Conservation (phyloP, 64 coral and sea anemone species). For the Actinia tenebrosa region DNA sequence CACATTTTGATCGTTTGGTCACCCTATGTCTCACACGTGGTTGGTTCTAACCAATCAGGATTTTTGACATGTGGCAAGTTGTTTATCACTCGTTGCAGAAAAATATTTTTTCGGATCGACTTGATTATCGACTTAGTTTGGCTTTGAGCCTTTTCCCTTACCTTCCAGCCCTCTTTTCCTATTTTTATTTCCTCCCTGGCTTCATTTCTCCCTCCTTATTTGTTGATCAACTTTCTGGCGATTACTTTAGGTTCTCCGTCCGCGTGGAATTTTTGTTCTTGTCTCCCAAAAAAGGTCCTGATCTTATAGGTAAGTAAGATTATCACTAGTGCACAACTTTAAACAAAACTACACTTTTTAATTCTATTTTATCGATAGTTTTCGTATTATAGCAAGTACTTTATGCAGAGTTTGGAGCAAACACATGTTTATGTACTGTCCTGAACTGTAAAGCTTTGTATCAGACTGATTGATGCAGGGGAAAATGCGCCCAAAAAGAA, state of each 20-base stretch:
- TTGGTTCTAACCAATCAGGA: slow-evolving; percentile 4
- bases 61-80: slow-evolving; percentile 29
- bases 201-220: slow-evolving; percentile 25
- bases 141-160: slow-evolving; percentile 25
- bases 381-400: neutral
- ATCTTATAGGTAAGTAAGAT: neutral
- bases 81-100: slow-evolving; percentile 36
- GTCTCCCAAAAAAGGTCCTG: neutral
- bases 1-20: slow-evolving; percentile 18
- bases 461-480: neutral
- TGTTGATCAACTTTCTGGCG: slow-evolving; percentile 15
- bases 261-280: slow-evolving; percentile 8
- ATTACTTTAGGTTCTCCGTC: slow-evolving; percentile 5
- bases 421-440: neutral
- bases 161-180: slow-evolving; percentile 25
- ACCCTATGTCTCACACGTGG: slow-evolving; percentile 20
- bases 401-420: neutral
- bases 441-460: neutral
- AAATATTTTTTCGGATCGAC: slow-evolving; percentile 23
- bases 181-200: slow-evolving; percentile 35
- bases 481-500: neutral
- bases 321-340: neutral
- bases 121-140: slow-evolving; percentile 24
- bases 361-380: neutral
- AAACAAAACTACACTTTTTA: neutral